Evolutionary conservation across 1,140 invertebrate species (phyloP), one percentile per base, ranked within the genome.

Genomic region (Scaptomyza montana): DNA sequence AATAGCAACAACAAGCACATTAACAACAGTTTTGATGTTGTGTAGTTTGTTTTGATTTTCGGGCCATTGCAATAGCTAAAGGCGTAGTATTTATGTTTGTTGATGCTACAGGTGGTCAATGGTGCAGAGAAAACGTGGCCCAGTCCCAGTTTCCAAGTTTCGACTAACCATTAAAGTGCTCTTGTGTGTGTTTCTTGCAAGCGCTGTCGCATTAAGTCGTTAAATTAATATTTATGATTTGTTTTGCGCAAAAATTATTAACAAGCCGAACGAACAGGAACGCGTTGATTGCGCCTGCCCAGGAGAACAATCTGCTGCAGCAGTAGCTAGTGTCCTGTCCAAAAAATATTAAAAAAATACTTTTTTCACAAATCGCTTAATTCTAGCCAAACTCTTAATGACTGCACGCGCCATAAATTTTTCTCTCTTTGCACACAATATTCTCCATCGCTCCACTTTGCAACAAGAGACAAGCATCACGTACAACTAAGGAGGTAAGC

Each of bases 191-290:
- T 55, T 57, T 16, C 16, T 16, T 7, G 12, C 12, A 8, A 53
- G 77, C 49, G 81, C 61, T 69, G 78, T 82, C 82, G 84, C 82
- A 89, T 89, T 89, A 89, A 89, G 85, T 89, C 84, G 66, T 89
- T 64, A 87, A 89, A 87, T 87, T 61, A 89, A 87, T 82, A 89
- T 87, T 87, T 87, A 87, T 77, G 84, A 87, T 87, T 87, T 89
- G 84, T 89, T 89, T 36, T 89, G 79, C 61, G 71, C 79, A 82
- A 82, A 82, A 78, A 61, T 77, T 77, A 82, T 82, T 68, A 75
- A 75, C 71, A 43, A 39, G 45, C 64, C 39, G 39, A 36, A 43
- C 39, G 12, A 57, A 66, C 45, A 19, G 21, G 13, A 66, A 13
- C 30, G 45, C 61, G 60, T 71, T 86, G 78, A 82, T 89, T 82